Conservation (phyloP, 2,113 vertebrate species). For the Uropsilus gracilis region DNA sequence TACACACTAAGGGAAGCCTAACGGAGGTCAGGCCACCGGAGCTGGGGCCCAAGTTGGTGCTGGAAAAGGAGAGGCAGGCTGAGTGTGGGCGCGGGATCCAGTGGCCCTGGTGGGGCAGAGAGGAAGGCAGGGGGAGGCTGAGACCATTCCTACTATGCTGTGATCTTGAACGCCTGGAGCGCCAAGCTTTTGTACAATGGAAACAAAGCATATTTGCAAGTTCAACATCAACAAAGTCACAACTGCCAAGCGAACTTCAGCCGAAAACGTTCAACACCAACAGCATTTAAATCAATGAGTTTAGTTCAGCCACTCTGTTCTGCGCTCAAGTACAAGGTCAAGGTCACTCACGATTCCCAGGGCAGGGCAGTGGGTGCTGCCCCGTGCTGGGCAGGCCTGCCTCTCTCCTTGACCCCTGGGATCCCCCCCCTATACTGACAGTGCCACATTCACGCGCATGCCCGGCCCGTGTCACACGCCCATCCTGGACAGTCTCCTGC, state of each 20-base stretch:
- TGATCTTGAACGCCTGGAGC: accelerated
- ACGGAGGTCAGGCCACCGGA: neutral
- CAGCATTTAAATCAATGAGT: too few relatives aligned
- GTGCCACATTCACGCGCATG: accelerated
- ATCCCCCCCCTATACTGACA: accelerated
- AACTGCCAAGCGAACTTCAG: neutral
- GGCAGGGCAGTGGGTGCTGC: neutral
- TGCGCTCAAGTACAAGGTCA: neutral
- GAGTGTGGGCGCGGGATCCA: neutral
- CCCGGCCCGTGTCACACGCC: accelerated
- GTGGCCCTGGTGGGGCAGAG: accelerated
- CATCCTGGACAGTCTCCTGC: too few relatives aligned
- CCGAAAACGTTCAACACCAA: neutral
- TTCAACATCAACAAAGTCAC: neutral
- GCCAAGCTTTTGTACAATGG: neutral
- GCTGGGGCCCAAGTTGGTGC: too few relatives aligned
- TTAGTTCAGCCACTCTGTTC: accelerated
- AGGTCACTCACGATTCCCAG: too few relatives aligned
- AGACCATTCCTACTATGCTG: accelerated
- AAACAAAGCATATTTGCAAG: neutral
- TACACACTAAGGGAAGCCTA: neutral
- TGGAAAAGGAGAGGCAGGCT: neutral
- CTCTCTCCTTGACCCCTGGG: accelerated
- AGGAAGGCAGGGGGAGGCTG: neutral
- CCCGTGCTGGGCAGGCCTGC: accelerated